Percentiles rank a stretch among this genome's conserved stretches.
Evolutionary conservation across 2,113 vertebrate genomes (phyloP).

Genomic region (Rattus rattus): DNA sequence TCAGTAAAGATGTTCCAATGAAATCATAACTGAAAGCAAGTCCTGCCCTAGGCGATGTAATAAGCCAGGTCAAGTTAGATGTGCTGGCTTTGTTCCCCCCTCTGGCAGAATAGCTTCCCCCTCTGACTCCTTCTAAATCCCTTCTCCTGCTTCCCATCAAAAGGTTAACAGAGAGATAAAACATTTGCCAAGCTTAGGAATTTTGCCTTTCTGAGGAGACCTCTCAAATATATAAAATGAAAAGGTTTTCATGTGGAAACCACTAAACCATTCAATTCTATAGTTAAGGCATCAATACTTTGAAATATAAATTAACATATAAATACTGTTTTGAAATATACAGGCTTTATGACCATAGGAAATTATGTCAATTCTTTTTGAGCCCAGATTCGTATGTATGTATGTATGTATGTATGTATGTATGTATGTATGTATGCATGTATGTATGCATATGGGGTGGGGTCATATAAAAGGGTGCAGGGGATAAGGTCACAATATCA

Average conservation of each 20-base stretch:
- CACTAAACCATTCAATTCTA: background rate
- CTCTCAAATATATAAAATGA: background rate
- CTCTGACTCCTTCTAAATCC: background rate
- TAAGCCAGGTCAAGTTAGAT: background rate
- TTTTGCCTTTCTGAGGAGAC: slow-evolving; percentile 18
- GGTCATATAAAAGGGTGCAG: background rate
- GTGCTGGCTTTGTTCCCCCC: background rate
- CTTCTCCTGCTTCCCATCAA: background rate
- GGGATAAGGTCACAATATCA: background rate
- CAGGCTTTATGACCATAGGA: background rate
- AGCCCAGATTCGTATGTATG: background rate
- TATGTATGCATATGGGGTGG: no score
- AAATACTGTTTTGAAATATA: background rate
- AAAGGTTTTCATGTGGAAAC: background rate
- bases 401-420: no score
- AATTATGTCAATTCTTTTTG: slow-evolving; percentile 13
- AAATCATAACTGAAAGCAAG: background rate
- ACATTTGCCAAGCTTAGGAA: background rate
- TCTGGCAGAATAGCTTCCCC: background rate
- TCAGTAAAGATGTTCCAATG: background rate
- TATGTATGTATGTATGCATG: no score
- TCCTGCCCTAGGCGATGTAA: background rate
- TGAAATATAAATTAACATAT: slow-evolving; percentile 6
- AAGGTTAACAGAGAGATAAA: background rate
- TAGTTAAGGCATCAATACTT: background rate